A percentile compares a stretch with the other conserved stretches of the same genome.
Evolutionary conservation across 2,888 invertebrate species (phyloP).

Genomic region (Drosophila pseudotalamancana): DNA sequence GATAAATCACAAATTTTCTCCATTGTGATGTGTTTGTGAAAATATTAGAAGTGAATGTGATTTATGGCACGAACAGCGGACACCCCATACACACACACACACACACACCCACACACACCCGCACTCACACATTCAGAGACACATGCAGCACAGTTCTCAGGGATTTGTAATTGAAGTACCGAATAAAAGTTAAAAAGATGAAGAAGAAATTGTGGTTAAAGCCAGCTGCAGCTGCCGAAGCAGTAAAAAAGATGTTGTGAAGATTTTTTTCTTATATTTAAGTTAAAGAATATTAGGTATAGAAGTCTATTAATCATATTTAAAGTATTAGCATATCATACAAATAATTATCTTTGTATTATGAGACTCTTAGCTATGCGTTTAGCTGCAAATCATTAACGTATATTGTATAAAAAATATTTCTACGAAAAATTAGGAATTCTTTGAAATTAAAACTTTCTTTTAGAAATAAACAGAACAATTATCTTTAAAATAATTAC

Average conservation of each 20-base stretch:
- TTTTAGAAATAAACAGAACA: too few relatives aligned
- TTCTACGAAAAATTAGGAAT: too few relatives aligned
- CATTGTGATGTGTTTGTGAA: conserved; percentile 80
- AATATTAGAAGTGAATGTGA: conserved; percentile 79
- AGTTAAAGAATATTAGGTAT: background rate
- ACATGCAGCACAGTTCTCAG: conserved; percentile 37
- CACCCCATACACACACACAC: conserved; percentile 1
- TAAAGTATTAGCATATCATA: too few relatives aligned
- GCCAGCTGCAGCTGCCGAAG: conserved; percentile 1
- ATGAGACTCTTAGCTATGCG: too few relatives aligned
- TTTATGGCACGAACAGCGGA: conserved; percentile 67
- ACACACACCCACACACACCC: conserved; percentile 7
- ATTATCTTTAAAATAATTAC: too few relatives aligned
- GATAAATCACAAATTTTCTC: conserved; percentile 79
- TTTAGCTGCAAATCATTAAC: too few relatives aligned
- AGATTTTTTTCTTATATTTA: too few relatives aligned
- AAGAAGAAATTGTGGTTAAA: background rate
- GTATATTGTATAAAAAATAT: too few relatives aligned
- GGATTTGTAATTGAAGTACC: conserved; percentile 22
- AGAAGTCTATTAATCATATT: too few relatives aligned
- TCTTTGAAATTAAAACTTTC: too few relatives aligned
- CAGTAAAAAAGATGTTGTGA: too few relatives aligned
- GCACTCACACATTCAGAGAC: background rate
- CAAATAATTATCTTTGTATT: too few relatives aligned
- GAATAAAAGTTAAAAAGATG: background rate